Percentiles rank a stretch among this genome's conserved stretches.
Conservation (phyloP, 2,888 invertebrate species). For the Adelognathus sp. region DNA sequence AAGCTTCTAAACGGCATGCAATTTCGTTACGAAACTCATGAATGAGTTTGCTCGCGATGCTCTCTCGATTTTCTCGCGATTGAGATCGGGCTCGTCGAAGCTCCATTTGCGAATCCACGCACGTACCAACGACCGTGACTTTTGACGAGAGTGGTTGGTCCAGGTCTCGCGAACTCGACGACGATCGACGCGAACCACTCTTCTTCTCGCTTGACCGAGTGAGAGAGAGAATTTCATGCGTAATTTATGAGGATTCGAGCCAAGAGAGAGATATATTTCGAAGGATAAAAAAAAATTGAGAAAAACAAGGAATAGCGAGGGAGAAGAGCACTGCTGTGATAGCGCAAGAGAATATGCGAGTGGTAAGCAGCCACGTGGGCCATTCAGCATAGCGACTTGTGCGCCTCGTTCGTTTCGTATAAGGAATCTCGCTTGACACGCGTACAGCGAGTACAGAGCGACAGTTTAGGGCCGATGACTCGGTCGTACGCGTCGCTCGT, state of each 20-base stretch:
- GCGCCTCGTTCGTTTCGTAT: constrained; percentile 43
- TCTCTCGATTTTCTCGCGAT: background rate
- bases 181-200: constrained; percentile 6
- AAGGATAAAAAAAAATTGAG: constrained; percentile 2
- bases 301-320: background rate
- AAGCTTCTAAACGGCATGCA: background rate
- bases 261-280: background rate
- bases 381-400: constrained; percentile 1
- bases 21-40: background rate
- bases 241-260: constrained; percentile 44
- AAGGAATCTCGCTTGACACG: constrained; percentile 45
- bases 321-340: background rate
- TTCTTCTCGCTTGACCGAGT: background rate
- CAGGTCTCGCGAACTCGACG: constrained; percentile 4
- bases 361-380: constrained; percentile 36
- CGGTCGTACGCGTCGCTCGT: constrained; percentile 54
- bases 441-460: constrained; percentile 52
- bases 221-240: constrained; percentile 36
- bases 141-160: constrained; percentile 44
- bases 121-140: constrained; percentile 33
- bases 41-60: background rate
- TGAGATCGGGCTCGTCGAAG: background rate
- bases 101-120: constrained; percentile 35
- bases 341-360: background rate
- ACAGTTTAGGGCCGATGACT: constrained; percentile 66